Conservation (phyloP, 2,888 invertebrate species). For the Invenusta paracnida region DNA sequence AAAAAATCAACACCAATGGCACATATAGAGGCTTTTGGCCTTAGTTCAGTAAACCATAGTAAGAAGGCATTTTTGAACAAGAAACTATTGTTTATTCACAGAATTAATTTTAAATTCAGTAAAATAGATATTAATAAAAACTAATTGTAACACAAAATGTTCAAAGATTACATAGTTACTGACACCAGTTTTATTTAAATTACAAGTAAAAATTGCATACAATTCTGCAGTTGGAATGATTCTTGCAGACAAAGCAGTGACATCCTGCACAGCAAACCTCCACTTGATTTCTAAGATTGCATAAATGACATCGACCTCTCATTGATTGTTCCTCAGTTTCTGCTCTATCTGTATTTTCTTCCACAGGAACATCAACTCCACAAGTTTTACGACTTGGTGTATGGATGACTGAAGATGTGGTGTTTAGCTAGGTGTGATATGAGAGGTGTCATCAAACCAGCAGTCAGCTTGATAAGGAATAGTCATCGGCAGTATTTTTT, state of each 20-base stretch:
- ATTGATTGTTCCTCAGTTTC: too few species aligned
- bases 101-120: neutral
- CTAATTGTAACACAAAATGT: neutral
- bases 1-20: neutral
- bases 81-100: neutral
- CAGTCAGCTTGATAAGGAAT: too few species aligned
- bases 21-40: slow-evolving; percentile 12
- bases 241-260: neutral
- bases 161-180: neutral
- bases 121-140: too few species aligned
- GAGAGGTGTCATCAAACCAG: too few species aligned
- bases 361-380: neutral
- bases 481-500: too few species aligned
- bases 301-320: neutral
- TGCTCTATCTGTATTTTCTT: neutral
- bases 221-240: neutral
- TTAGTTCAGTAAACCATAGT: neutral
- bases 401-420: neutral
- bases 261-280: neutral
- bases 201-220: neutral
- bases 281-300: neutral
- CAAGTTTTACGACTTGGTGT: neutral
- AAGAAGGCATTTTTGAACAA: neutral
- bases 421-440: neutral
- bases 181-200: neutral